Conservation (phyloP, 2,888 invertebrate genomes). For the Pandemis heparana region DNA sequence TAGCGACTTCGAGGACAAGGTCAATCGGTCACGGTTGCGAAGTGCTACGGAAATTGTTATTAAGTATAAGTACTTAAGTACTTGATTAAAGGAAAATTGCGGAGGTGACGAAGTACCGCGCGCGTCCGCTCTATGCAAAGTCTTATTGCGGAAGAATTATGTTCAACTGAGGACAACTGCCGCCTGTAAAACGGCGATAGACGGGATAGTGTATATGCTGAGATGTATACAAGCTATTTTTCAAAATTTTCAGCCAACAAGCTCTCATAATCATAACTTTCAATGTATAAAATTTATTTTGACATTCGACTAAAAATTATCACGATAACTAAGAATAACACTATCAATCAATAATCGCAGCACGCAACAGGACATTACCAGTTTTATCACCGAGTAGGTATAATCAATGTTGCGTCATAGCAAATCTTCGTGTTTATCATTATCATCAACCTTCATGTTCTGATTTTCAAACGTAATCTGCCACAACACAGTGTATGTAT, state of each 20-base stretch:
- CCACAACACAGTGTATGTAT: background rate
- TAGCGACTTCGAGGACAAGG: slow-evolving; percentile 27
- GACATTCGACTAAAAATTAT: slow-evolving; percentile 11
- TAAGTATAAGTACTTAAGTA: background rate
- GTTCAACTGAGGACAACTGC: background rate
- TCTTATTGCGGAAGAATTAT: background rate
- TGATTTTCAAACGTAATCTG: slow-evolving; percentile 26
- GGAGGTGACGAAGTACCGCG: background rate
- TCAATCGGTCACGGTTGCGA: slow-evolving; percentile 10
- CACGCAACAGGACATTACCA: slow-evolving; percentile 32
- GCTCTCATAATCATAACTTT: too few relatives aligned
- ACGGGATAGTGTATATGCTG: too few relatives aligned
- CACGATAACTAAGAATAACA: slow-evolving; percentile 10
- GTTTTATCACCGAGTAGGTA: slow-evolving; percentile 20
- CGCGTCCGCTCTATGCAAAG: background rate
- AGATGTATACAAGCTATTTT: background rate
- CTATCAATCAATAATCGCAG: slow-evolving; percentile 23
- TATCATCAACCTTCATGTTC: slow-evolving; percentile 23
- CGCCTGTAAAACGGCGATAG: background rate
- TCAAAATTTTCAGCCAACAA: background rate
- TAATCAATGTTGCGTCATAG: slow-evolving; percentile 30
- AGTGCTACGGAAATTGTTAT: slow-evolving; percentile 7
- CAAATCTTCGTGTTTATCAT: slow-evolving; percentile 24
- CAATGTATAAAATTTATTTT: background rate
- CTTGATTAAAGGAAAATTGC: background rate